Percentiles rank a stretch among this genome's conserved stretches.
Evolutionary conservation across 1,140 invertebrate species (phyloP).

Genomic region (Orussus abietinus): DNA sequence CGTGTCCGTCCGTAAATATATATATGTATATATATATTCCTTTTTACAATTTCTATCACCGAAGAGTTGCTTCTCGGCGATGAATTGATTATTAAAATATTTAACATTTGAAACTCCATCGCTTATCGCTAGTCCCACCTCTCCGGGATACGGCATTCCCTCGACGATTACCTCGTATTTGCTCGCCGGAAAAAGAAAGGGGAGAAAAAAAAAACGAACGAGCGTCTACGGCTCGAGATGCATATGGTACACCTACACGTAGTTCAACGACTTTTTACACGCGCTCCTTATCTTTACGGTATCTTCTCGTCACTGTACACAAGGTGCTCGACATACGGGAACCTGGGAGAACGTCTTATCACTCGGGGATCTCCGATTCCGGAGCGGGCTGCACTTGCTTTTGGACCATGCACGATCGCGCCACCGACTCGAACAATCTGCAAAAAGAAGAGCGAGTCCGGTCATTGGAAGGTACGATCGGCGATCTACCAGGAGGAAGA

Average conservation of each 20-base stretch:
- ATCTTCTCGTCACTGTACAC: constrained; percentile 48
- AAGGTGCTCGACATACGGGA: constrained; percentile 32
- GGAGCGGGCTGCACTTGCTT: constrained; percentile 61
- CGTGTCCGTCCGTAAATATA: no score
- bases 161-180: no score
- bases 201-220: constrained; percentile 1
- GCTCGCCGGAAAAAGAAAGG: constrained; percentile 21
- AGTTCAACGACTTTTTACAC: constrained; percentile 53
- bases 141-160: no score
- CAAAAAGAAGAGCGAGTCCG: constrained; percentile 38
- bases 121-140: constrained; percentile 31
- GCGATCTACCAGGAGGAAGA: no score
- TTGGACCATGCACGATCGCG: constrained; percentile 87
- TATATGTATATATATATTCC: no score
- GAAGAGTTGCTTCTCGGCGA: constrained; percentile 28
- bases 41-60: no score
- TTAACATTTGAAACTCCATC: constrained; percentile 37
- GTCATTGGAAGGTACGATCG: no score
- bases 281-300: constrained; percentile 39
- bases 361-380: constrained; percentile 59
- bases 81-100: constrained; percentile 44
- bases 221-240: constrained; percentile 26
- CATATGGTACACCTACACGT: constrained; percentile 47
- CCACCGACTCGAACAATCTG: constrained; percentile 90
- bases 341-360: constrained; percentile 48